phyloP scores from a whole-genome alignment of 2,113 vertebrate genomes.

The Danionella cerebrum region DNA sequence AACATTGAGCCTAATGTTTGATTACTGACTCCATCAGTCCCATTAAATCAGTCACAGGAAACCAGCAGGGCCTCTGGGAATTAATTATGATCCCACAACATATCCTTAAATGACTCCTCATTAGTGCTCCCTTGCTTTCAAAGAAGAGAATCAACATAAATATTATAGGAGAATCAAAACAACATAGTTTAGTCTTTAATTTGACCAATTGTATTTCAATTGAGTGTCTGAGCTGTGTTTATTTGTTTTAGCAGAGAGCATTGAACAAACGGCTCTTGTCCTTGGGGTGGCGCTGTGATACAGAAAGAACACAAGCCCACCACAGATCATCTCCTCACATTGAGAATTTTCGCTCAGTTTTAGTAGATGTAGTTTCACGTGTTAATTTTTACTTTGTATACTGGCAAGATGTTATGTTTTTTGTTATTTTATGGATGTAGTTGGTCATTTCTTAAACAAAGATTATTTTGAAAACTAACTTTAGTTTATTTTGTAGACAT shows the following conservation, averaged over 20 bases:
- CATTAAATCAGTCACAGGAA: neutral
- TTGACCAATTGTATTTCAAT: neutral
- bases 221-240: neutral
- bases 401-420: too few relatives aligned
- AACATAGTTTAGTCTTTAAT: neutral
- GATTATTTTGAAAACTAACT: too few relatives aligned
- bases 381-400: too few relatives aligned
- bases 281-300: conserved; percentile 19
- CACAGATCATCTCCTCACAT: too few relatives aligned
- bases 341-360: too few relatives aligned
- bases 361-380: neutral
- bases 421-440: too few relatives aligned
- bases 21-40: neutral
- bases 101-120: neutral
- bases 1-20: neutral
- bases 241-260: too few relatives aligned
- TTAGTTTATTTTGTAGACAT: too few relatives aligned
- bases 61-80: neutral
- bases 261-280: neutral
- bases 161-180: neutral
- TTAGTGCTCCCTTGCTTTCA: neutral
- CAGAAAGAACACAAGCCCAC: neutral
- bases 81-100: neutral
- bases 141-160: neutral
- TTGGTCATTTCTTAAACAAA: too few relatives aligned